Evolutionary conservation across 2,797 vertebrate species (phyloP).

Genomic region (Valencia hispanica): DNA sequence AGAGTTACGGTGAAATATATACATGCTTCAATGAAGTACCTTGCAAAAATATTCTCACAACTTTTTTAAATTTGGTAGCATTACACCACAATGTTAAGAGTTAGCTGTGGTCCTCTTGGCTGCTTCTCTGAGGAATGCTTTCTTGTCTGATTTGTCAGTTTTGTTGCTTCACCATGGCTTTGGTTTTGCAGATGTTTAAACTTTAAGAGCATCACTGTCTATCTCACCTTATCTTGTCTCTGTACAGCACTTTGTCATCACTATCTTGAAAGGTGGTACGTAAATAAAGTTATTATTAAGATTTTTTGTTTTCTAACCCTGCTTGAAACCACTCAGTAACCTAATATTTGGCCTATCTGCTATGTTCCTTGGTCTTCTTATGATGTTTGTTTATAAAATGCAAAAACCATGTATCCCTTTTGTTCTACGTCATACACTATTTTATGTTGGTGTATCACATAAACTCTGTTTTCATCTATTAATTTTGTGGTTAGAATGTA

Average conservation of each 20-base stretch:
- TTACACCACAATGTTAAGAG: not conserved
- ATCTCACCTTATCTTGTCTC: too few relatives aligned
- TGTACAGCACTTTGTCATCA: too few relatives aligned
- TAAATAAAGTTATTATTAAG: too few relatives aligned
- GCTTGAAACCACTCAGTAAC: not conserved
- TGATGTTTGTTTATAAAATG: not conserved
- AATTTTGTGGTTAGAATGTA: not conserved
- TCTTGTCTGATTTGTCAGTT: not conserved
- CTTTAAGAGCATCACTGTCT: too few relatives aligned
- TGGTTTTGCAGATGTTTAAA: not conserved
- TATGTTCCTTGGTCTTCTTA: not conserved
- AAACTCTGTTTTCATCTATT: not conserved
- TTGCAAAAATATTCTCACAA: not conserved
- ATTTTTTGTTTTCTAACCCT: not conserved
- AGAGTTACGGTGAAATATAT: not conserved
- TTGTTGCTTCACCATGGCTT: not conserved
- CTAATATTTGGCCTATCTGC: not conserved
- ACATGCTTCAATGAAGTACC: not conserved
- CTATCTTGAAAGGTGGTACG: too few relatives aligned
- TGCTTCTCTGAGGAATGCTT: not conserved
- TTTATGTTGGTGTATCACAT: not conserved
- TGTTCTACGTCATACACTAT: not conserved
- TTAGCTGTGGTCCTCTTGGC: not conserved
- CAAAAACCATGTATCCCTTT: not conserved
- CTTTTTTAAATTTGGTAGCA: not conserved